Evolutionary conservation across 2,888 invertebrate species (phyloP).

Genomic region (Diarsia dahlii): DNA sequence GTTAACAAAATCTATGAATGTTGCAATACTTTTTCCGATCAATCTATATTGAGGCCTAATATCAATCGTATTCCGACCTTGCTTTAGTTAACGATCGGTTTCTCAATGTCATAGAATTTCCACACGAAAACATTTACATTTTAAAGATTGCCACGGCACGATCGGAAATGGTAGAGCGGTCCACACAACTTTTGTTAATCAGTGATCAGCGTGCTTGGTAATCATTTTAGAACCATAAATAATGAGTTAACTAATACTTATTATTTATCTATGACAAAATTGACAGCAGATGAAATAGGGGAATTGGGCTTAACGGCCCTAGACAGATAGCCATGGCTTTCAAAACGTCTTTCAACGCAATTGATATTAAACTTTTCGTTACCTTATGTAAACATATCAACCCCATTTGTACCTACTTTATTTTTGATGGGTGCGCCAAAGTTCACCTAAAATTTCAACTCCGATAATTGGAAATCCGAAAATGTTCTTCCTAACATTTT

Average conservation of each 20-base stretch:
- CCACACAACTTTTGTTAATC: constrained; percentile 41
- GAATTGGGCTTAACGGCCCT: not conserved
- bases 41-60: constrained; percentile 37
- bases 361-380: not conserved
- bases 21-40: constrained; percentile 32
- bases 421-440: too few relatives aligned
- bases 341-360: not conserved
- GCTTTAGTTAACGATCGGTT: constrained; percentile 67
- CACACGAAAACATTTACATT: constrained; percentile 64
- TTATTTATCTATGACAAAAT: not conserved
- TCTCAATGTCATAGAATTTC: constrained; percentile 64
- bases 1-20: not conserved
- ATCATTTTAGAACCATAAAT: not conserved
- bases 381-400: not conserved
- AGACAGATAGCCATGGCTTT: not conserved
- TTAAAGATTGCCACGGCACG: constrained; percentile 44
- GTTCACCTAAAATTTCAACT: too few relatives aligned
- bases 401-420: not conserved
- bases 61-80: constrained; percentile 64
- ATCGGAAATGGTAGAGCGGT: constrained; percentile 56
- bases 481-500: too few relatives aligned
- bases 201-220: not conserved
- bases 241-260: not conserved
- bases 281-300: not conserved
- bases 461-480: too few relatives aligned